Percentiles rank a stretch among this genome's conserved stretches.
These are phyloP conservation scores for Palythoa grandiflora DNA, from an alignment of 92 coral and sea anemone genomes.

Conservation along the genomic window DNA sequence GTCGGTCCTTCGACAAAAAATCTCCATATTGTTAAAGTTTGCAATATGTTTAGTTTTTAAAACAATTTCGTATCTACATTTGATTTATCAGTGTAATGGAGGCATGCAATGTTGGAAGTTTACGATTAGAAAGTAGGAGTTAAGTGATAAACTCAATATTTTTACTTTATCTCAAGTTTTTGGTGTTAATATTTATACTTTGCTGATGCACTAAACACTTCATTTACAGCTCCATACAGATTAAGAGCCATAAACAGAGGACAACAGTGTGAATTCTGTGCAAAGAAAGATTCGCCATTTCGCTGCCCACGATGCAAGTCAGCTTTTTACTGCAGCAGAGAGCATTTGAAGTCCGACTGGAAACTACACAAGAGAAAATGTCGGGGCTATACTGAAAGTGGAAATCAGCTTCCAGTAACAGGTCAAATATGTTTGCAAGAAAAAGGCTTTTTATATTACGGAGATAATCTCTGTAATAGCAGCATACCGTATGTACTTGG, in stretches of 20 bases:
- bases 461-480: neutral
- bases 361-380: conserved; percentile 44
- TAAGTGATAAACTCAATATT: neutral
- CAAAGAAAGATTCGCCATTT: conserved; percentile 35
- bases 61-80: too few relatives aligned
- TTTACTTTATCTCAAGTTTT: neutral
- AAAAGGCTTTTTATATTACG: conserved; percentile 27
- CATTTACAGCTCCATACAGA: neutral
- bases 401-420: conserved; percentile 15
- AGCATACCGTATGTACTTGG: conserved; percentile 6
- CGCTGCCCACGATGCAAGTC: conserved; percentile 46
- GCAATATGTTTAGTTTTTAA: too few relatives aligned
- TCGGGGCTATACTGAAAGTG: neutral
- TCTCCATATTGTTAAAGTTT: too few relatives aligned
- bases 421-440: conserved; percentile 41
- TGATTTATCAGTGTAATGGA: too few relatives aligned
- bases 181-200: neutral
- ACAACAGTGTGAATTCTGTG: conserved; percentile 18
- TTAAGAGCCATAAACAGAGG: neutral
- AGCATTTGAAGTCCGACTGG: conserved; percentile 43
- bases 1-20: too few relatives aligned
- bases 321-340: conserved; percentile 43
- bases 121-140: too few relatives aligned
- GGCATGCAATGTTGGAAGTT: too few relatives aligned
- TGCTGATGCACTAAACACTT: neutral